Conservation (phyloP, 2,888 invertebrate genomes). For the Adelognathus sp. region DNA sequence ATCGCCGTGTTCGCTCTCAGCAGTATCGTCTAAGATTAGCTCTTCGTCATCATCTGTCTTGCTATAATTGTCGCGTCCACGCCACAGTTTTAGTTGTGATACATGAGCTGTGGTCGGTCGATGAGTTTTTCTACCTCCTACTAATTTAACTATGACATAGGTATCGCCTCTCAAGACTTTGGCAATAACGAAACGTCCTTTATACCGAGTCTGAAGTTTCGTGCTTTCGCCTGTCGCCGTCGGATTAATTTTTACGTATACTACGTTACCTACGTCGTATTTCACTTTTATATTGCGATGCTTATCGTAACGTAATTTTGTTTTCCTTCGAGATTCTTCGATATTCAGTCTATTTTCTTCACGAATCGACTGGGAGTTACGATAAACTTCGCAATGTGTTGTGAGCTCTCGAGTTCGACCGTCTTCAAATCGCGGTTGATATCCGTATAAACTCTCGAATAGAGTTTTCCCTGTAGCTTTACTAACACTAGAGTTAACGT, state of each 20-base stretch:
- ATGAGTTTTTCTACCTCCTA: neutral
- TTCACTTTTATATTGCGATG: neutral
- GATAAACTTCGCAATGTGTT: neutral
- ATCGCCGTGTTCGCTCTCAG: neutral
- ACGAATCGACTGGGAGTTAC: neutral
- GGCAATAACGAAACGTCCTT: neutral
- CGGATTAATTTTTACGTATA: constrained; percentile 11
- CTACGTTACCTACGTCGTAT: constrained; percentile 27
- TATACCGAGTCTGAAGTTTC: constrained; percentile 18
- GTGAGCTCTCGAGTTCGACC: neutral
- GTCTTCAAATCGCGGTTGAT: neutral
- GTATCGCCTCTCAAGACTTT: neutral
- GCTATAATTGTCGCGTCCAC: neutral
- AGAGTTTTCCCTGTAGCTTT: constrained; percentile 55
- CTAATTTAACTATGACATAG: neutral
- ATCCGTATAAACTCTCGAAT: constrained; percentile 51
- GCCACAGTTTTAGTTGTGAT: neutral
- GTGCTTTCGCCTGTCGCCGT: constrained; percentile 30
- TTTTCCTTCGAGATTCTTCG: neutral
- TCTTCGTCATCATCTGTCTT: neutral
- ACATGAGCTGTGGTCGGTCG: neutral
- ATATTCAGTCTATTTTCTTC: constrained; percentile 5
- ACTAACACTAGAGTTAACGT: constrained; percentile 51
- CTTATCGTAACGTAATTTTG: constrained; percentile 23
- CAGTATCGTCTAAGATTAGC: neutral